Evolutionary conservation across 2,888 invertebrate species (phyloP).

Genomic region (Cetonia aurata): DNA sequence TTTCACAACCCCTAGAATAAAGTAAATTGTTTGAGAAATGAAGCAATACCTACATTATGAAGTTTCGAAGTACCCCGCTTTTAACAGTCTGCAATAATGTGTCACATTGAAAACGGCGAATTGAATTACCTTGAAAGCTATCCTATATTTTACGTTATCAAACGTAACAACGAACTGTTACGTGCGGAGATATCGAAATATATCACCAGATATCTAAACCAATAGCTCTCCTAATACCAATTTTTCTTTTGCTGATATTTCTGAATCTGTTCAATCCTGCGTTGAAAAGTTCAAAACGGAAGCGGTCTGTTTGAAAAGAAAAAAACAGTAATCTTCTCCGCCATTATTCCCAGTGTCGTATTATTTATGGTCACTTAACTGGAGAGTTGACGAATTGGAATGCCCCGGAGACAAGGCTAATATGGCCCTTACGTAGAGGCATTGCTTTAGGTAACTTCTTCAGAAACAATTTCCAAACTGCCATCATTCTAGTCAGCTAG

Average conservation of each 20-base stretch:
- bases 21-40: no score
- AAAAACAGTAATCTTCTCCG: constrained; percentile 19
- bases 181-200: no score
- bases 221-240: neutral
- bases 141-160: no score
- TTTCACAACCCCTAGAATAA: no score
- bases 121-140: no score
- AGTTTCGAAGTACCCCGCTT: no score
- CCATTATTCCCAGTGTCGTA: constrained; percentile 25
- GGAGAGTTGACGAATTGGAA: constrained; percentile 35
- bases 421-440: constrained; percentile 24
- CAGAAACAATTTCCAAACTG: constrained; percentile 37
- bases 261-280: neutral
- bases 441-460: constrained; percentile 31
- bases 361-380: constrained; percentile 41
- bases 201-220: no score
- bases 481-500: neutral
- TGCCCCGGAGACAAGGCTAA: constrained; percentile 15
- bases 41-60: no score
- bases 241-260: constrained; percentile 13
- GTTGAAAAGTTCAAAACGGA: constrained; percentile 23
- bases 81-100: no score
- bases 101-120: no score
- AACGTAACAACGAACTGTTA: no score
- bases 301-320: constrained; percentile 10